Evolutionary conservation across 2,113 vertebrate genomes (phyloP), one percentile per base, ranked within the genome.

Genomic region (Chamaetylas fuelleborni): DNA sequence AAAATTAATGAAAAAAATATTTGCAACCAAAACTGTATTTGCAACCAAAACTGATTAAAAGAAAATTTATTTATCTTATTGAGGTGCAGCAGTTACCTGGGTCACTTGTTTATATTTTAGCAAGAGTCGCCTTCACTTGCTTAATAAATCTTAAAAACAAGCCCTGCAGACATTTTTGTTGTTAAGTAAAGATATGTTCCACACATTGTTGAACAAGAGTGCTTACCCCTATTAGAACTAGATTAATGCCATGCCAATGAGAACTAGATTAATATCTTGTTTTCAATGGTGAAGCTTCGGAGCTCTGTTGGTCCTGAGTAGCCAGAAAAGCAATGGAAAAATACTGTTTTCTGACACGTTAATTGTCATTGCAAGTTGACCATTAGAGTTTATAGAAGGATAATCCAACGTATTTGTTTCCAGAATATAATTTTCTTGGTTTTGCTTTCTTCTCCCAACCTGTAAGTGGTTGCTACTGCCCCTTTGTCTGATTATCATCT

Each of bases 401-500:
- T 65, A 82, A 69, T 53, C 22, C 13, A 72, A 47, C 7, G 8
- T 15, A 23, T 23, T 54, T 48, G 1, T 53, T 92, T n/a, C 28
- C 9, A 56, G 3, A 1, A 8, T 24, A 42, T 19, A 0, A 8
- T 62, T 69, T 62, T 78, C 12, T 67, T 72, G 7, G 17, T 66
- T 90, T 48, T 65, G 0, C 4, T 57, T 87, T 81, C 8, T 17
- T 50, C 17, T 85, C 8, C 12, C 29, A 67, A 4, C 4, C 5
- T 79, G 14, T 64, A 81, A 81, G 34, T 12, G 2, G 6, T 62
- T 91, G 10, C 6, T 69, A 50, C 11, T 58, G 10, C 19, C 6
- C 22, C 2, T 47, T 90, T 71, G 54, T 61, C 33, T 57, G 9
- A 24, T 18, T 51, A 51, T 11, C 15, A 29, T 51, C 16, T 26